Base-by-base conservation (phyloP, 2,888 invertebrate genomes). In the Yponomeuta malinellus region DNA sequence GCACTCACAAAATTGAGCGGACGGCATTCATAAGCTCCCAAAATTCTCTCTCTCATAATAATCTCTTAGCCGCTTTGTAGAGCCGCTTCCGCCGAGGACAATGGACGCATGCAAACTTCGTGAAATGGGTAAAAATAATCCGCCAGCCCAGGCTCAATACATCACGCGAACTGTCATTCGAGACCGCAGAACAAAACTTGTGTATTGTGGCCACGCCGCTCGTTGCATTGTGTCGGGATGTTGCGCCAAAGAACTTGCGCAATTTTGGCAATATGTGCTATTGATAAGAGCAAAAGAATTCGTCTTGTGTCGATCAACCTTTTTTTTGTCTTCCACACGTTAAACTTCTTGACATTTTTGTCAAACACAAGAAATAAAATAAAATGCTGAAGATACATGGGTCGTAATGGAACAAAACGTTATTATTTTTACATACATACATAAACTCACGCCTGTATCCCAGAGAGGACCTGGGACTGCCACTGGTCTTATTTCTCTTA, bases 121-220 rank as follows among this genome's bases (percentile, higher is more conserved):
- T 89, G 88, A 90, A 90, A 91, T 88, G 88, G 90, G 90, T 87
- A 90, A 90, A 91, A 90, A 91, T 92, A 92, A 91, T 90, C 90
- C 89, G 84, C 86, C 82, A 80, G 83, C 84, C 82, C 77, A 81
- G 66, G 83, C 79, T 87, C 88, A 91, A 92, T 92, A 91, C 91
- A 91, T 92, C 92, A 91, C 89, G 86, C 83, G 79, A 88, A 85
- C 88, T 92, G 91, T 90, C 91, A 91, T 88, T 83, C 74, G 84
- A 84, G 83, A 90, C 91, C 91, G 86, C 91, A 92, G 87, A 89
- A 90, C 91, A 90, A 90, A 90, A 92, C 91, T 90, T 91, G 80
- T 83, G 87, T 83, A 90, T 91, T 91, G 90, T 90, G 81, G 79
- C 23, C 15, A 15, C 31, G 77, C 78, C 79, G 15, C 5, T 12